These are phyloP conservation scores for Notothenia coriiceps DNA, from an alignment of 2,113 vertebrate species.

Conservation along the genomic window DNA sequence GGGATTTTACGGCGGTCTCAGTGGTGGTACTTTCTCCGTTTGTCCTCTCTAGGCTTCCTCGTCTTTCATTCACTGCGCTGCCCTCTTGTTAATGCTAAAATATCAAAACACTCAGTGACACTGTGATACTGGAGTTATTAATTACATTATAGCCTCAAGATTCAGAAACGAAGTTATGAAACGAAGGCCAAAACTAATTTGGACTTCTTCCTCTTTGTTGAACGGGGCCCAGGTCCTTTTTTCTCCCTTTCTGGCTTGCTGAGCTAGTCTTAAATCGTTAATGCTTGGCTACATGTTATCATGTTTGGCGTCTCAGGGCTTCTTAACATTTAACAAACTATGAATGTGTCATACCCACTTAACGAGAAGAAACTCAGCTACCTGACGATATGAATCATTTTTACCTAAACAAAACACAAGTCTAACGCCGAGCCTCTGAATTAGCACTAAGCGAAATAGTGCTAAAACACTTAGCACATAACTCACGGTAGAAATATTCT, in stretches of 20 bases:
- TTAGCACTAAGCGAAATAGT: too few species aligned
- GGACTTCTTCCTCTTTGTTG: constrained; percentile 11
- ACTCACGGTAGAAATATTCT: too few species aligned
- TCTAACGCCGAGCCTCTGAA: too few species aligned
- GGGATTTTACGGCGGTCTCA: constrained; percentile 70
- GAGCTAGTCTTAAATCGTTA: constrained; percentile 20
- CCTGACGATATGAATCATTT: too few species aligned
- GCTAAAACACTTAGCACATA: too few species aligned
- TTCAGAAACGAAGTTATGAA: background rate
- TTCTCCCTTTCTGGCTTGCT: background rate
- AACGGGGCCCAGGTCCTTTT: constrained; percentile 5
- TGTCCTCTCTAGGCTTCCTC: constrained; percentile 37
- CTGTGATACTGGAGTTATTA: constrained; percentile 14
- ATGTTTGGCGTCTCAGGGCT: background rate
- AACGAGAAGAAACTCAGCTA: too few species aligned
- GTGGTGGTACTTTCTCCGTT: constrained; percentile 48
- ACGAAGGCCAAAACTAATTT: background rate
- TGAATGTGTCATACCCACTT: too few species aligned
- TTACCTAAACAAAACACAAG: too few species aligned
- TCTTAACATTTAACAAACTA: too few species aligned
- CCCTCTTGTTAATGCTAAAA: constrained; percentile 7
- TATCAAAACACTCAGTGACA: constrained; percentile 14
- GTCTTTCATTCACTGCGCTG: constrained; percentile 5
- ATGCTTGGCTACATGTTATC: constrained; percentile 30
- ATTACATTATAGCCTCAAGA: constrained; percentile 22